Evolutionary conservation across 2,888 invertebrate species (phyloP).

Genomic region (Phalangium opilio): DNA sequence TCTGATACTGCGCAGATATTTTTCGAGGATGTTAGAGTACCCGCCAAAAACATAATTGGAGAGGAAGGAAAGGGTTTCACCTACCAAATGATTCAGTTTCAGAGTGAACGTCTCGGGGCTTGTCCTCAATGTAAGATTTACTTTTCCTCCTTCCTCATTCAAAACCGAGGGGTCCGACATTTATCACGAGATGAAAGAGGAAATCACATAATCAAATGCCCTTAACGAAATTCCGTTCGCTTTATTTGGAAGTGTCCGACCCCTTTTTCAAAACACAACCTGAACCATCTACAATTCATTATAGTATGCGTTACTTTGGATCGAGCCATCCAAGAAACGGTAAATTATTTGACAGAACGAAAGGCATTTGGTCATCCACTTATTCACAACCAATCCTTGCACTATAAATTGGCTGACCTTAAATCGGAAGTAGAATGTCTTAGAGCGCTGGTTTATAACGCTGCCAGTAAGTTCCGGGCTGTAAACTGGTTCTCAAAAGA

Average conservation of each 20-base stretch:
- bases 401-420: conserved; percentile 39
- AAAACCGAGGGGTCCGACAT: no score
- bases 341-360: conserved; percentile 37
- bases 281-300: no score
- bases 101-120: conserved; percentile 38
- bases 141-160: no score
- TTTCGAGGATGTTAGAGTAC: conserved; percentile 40
- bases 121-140: no score
- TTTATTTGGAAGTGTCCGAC: no score
- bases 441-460: conserved; percentile 35
- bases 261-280: no score
- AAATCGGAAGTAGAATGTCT: conserved; percentile 38
- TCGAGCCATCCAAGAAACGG: conserved; percentile 32
- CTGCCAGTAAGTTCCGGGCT: conserved; percentile 27
- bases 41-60: conserved; percentile 37
- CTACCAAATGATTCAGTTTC: conserved; percentile 43
- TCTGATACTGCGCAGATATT: conserved; percentile 40
- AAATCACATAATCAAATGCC: no score
- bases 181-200: no score
- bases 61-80: conserved; percentile 38
- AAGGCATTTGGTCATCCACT: conserved; percentile 36
- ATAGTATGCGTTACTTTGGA: conserved; percentile 23
- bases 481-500: background rate
- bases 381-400: conserved; percentile 33
- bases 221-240: no score